A percentile compares a stretch with the other conserved stretches of the same genome.
Conservation (phyloP, 2,797 vertebrate species). For the Manis pentadactyla region DNA sequence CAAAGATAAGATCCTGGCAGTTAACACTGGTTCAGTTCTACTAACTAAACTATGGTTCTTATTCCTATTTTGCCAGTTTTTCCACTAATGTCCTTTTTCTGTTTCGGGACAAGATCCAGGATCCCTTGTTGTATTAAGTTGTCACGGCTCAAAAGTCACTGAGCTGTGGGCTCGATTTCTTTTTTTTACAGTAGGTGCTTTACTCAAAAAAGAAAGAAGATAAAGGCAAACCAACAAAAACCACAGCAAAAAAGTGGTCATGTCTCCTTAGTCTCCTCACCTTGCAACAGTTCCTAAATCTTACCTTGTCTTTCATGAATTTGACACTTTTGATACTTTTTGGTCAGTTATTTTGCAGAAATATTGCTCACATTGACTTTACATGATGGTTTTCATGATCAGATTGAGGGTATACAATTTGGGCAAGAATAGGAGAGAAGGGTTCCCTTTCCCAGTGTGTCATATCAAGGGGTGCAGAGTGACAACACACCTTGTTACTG, state of each 20-base stretch:
- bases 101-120: neutral
- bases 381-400: neutral
- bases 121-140: neutral
- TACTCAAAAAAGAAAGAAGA: too few species aligned
- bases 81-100: neutral
- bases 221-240: too few species aligned
- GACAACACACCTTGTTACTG: neutral
- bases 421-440: neutral
- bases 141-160: too few species aligned
- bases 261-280: neutral
- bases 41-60: neutral
- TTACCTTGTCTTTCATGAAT: neutral
- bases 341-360: neutral
- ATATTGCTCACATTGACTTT: neutral
- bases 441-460: neutral
- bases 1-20: neutral
- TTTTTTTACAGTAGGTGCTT: too few species aligned
- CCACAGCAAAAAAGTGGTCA: neutral
- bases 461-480: neutral
- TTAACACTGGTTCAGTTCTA: neutral
- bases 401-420: neutral
- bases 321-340: neutral
- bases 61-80: constrained; percentile 9
- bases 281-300: neutral
- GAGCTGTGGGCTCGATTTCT: too few species aligned